Evolutionary conservation across 2,113 vertebrate genomes (phyloP).

Genomic region (Halichoerus grypus): DNA sequence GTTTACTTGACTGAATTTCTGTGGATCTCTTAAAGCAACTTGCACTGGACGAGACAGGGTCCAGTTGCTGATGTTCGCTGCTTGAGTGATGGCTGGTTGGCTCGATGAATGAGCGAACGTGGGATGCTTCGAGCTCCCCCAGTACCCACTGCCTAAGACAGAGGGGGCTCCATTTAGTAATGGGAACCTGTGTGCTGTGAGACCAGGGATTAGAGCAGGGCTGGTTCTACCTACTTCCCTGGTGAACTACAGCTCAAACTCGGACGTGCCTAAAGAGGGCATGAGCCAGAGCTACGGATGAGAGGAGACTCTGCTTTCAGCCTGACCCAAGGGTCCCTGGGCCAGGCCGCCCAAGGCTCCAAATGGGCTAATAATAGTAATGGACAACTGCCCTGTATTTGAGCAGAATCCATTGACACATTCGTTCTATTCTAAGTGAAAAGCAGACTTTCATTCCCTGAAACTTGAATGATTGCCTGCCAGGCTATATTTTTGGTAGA

Average conservation of each 20-base stretch:
- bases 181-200: neutral
- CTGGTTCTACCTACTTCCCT: neutral
- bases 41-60: neutral
- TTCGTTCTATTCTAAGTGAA: neutral
- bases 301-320: neutral
- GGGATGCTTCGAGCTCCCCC: neutral
- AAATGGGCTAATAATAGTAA: neutral
- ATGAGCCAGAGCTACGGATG: neutral
- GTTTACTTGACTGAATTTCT: neutral
- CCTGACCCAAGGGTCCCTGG: too few species aligned
- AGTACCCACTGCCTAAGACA: neutral
- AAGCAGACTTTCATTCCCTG: neutral
- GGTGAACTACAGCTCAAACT: neutral
- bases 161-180: neutral
- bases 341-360: neutral
- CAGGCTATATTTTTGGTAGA: neutral
- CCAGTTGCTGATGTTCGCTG: neutral
- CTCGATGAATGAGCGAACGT: rapidly evolving
- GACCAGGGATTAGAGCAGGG: neutral
- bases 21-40: too few species aligned
- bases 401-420: neutral
- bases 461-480: neutral
- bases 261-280: neutral
- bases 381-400: neutral
- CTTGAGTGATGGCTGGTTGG: neutral